These are phyloP conservation scores for Strigamia maritima DNA, from an alignment of 2,888 invertebrate species.

Conservation along the genomic window DNA sequence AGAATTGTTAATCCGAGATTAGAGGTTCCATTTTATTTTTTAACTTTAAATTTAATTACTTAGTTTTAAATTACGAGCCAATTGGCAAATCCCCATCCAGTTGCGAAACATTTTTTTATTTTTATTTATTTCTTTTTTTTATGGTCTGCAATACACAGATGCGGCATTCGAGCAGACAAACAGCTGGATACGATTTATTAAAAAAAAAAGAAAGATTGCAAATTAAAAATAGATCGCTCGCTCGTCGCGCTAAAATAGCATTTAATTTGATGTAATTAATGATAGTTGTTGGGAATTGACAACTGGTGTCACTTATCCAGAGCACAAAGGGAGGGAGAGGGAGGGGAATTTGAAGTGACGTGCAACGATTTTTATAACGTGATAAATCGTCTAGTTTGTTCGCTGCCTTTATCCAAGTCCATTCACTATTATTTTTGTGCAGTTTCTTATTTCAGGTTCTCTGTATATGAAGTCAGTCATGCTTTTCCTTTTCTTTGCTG, in stretches of 20 bases:
- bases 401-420: background rate
- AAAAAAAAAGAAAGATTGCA: conserved; percentile 15
- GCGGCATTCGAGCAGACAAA: background rate
- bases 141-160: background rate
- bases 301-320: background rate
- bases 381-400: conserved; percentile 5
- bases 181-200: conserved; percentile 1
- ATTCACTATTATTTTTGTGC: conserved; percentile 17
- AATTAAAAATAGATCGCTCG: conserved; percentile 15
- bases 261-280: background rate
- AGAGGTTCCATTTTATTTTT: background rate
- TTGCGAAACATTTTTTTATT: background rate
- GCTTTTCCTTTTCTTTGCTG: background rate
- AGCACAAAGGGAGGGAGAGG: background rate
- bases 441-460: conserved; percentile 28
- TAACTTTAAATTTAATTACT: background rate
- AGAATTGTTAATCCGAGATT: too few species aligned
- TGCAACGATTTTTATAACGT: background rate
- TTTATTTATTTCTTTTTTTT: background rate
- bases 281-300: background rate
- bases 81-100: background rate
- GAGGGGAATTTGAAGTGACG: background rate
- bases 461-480: conserved; percentile 5
- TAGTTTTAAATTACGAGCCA: background rate
- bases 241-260: background rate